Percentiles rank a stretch among this genome's conserved stretches.
Evolutionary conservation across 2,797 vertebrate species (phyloP).

Genomic region (Prionace glauca): DNA sequence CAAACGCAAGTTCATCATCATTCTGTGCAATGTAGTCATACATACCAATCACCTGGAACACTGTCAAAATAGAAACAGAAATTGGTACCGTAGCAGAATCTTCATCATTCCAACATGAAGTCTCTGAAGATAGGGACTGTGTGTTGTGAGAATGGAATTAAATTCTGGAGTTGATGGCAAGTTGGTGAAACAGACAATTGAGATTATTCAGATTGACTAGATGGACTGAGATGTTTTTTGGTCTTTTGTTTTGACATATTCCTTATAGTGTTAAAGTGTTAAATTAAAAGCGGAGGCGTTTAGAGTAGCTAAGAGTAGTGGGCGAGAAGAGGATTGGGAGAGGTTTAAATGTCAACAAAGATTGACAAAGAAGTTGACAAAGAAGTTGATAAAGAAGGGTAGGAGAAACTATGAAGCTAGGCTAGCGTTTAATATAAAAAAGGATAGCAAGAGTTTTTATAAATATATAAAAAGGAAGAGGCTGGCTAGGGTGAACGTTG

Average conservation of each 20-base stretch:
- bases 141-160: neutral
- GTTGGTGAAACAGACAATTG: neutral
- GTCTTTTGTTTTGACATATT: neutral
- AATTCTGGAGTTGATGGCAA: neutral
- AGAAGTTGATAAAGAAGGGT: no score
- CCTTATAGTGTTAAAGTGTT: no score
- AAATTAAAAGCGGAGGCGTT: no score
- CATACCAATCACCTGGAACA: slow-evolving; percentile 98
- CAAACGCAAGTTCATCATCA: slow-evolving; percentile 92
- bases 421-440: no score
- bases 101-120: neutral
- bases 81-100: neutral
- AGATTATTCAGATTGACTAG: neutral
- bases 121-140: neutral
- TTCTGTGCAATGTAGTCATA: slow-evolving; percentile 97
- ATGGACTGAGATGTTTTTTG: neutral
- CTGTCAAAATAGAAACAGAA: slow-evolving; percentile 50
- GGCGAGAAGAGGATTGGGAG: no score
- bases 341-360: no score
- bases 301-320: no score
- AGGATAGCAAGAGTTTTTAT: no score
- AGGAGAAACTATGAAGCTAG: no score
- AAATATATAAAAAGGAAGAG: no score
- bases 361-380: no score
- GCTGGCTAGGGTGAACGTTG: no score